Base-by-base conservation (phyloP, 2,888 invertebrate species). In the Phyllotreta cruciferae region DNA sequence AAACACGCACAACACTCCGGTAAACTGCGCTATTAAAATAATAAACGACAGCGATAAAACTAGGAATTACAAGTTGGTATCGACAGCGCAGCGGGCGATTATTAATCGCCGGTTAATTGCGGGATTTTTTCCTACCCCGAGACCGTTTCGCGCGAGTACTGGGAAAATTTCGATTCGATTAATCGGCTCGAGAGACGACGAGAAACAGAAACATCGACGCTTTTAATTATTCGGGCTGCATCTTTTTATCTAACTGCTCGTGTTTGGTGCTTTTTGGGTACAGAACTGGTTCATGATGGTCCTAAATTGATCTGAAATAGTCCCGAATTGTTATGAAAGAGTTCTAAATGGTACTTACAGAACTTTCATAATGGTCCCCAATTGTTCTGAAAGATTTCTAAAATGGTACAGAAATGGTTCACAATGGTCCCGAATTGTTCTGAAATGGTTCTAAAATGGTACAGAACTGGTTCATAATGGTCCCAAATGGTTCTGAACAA, bases 21-120 rank as follows among this genome's bases (percentile, higher is more conserved):
- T 76, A 78, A 78, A 78, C 75, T 76, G 74, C 68, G 74, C 79
- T 75, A 78, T 79, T 78, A 79, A 78, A 77, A 78, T 79, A 78
- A 79, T 75, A 78, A 79, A 80, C 75, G 78, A 73, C 70, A 70
- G 76, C 76, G 72, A 79, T 79, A 79, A 78, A 79, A 71, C 75
- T 75, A 76, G 76, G 72, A 75, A 75, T 78, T 78, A 79, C 79
- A 79, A 71, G 78, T 72, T 72, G 73, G 75, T 74, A 77, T 78
- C 77, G 78, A 78, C 77, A 75, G 75, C 76, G 67, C 78, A 77
- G 78, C 77, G 70, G 76, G 76, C 68, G 67, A 71, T 73, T 78
- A 78, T 79, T 79, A 79, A 79, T 79, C 74, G 76, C 72, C 66
- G 73, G 72, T 77, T 79, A 79, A 79, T 79, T 79, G 78, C 75